phyloP scores from a whole-genome alignment of 2,113 vertebrate species.

The Hippopotamus amphibius region DNA sequence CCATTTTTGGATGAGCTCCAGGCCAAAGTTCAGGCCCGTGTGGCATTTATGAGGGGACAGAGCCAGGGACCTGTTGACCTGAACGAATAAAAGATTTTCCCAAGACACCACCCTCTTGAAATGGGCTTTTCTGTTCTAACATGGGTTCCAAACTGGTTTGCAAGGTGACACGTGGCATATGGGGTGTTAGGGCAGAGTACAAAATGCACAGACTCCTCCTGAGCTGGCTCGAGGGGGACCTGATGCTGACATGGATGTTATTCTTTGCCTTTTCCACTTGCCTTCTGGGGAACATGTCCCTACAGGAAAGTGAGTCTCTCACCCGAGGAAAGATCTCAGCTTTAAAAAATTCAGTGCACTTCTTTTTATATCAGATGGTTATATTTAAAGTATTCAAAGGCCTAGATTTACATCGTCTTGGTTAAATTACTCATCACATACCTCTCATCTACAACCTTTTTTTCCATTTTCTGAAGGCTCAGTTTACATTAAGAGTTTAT shows the following conservation, averaged over 20 bases:
- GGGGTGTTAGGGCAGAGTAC: not conserved
- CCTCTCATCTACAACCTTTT: slow-evolving; percentile 59
- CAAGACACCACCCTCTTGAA: slow-evolving; percentile 39
- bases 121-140: not conserved
- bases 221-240: not conserved
- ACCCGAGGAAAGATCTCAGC: slow-evolving; percentile 73
- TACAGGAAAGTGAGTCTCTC: slow-evolving; percentile 74
- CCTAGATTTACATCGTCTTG: slow-evolving; percentile 78
- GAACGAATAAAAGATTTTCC: slow-evolving; percentile 35
- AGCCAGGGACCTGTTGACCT: not conserved
- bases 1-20: not conserved
- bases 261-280: slow-evolving; percentile 45
- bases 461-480: slow-evolving; percentile 60
- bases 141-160: not conserved
- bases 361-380: slow-evolving; percentile 79
- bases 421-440: slow-evolving; percentile 75
- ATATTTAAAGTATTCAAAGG: slow-evolving; percentile 79
- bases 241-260: not conserved
- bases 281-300: slow-evolving; percentile 59
- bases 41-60: not conserved
- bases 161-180: not conserved
- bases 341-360: slow-evolving; percentile 77
- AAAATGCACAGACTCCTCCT: not conserved
- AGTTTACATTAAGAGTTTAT: slow-evolving; percentile 66
- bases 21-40: not conserved